phyloP scores from a whole-genome alignment of 2,888 invertebrate genomes.

The Perithous albicinctus region DNA sequence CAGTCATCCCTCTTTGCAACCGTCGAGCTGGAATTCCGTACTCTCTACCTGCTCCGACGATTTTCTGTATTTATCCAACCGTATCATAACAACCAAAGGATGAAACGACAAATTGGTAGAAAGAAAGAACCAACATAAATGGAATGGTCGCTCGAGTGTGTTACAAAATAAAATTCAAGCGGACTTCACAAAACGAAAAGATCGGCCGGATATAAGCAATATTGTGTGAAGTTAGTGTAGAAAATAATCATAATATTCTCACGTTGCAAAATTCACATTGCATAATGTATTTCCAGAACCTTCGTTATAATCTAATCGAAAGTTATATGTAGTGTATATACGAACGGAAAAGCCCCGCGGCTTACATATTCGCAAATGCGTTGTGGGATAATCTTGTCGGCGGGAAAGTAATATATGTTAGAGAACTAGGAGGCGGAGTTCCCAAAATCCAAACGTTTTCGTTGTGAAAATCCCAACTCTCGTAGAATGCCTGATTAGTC shows the following conservation, averaged over 20 bases:
- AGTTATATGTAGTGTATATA: background rate
- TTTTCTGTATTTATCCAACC: conserved; percentile 22
- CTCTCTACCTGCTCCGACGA: conserved; percentile 14
- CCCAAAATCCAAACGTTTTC: conserved; percentile 27
- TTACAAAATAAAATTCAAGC: background rate
- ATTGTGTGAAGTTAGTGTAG: background rate
- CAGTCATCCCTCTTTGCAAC: background rate
- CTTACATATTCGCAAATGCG: conserved; percentile 23
- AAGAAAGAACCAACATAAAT: conserved; percentile 2
- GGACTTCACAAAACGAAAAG: background rate
- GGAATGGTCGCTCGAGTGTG: background rate
- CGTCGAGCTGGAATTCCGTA: conserved; percentile 12
- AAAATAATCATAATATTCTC: conserved; percentile 38
- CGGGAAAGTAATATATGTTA: conserved; percentile 36
- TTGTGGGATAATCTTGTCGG: conserved; percentile 48
- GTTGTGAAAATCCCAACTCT: conserved; percentile 30
- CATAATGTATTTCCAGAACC: conserved; percentile 11
- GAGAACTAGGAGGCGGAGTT: conserved; percentile 16
- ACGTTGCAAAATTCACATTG: conserved; percentile 13
- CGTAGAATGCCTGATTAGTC: conserved; percentile 14
- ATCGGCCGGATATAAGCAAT: background rate
- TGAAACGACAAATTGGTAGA: conserved; percentile 15
- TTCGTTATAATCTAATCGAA: background rate
- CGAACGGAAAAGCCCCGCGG: conserved; percentile 10
- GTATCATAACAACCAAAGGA: background rate